phyloP scores from a whole-genome alignment of 2,113 vertebrate genomes.

The Bujurquina vittata region DNA sequence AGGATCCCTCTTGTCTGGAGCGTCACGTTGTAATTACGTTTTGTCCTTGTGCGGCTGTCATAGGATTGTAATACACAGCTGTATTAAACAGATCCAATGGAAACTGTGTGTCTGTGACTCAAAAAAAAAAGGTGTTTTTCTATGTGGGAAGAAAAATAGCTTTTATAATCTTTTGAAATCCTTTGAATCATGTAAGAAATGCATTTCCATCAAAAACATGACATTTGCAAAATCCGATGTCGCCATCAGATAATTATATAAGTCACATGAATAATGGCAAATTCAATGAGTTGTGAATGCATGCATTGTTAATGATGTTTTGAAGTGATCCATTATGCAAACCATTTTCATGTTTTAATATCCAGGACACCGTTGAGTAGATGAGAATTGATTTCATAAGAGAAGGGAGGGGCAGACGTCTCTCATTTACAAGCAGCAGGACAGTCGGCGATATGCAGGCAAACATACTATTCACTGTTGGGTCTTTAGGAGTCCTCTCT shows the following conservation, averaged over 20 bases:
- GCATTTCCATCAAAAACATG: background rate
- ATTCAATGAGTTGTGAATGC: conserved; percentile 30
- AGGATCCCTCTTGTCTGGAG: background rate
- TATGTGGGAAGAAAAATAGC: background rate
- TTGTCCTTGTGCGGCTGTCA: background rate
- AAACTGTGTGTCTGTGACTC: background rate
- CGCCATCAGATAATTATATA: conserved; percentile 2
- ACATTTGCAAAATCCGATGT: background rate
- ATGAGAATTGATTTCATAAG: conserved; percentile 4
- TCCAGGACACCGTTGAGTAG: conserved; percentile 23
- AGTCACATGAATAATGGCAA: conserved; percentile 35
- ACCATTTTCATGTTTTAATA: conserved; percentile 39
- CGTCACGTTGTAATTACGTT: background rate
- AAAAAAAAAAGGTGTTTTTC: background rate
- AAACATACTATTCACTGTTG: background rate
- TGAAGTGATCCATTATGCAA: conserved; percentile 29
- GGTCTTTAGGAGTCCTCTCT: background rate
- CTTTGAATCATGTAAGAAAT: background rate
- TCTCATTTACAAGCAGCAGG: conserved; percentile 21
- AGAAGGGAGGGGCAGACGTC: background rate
- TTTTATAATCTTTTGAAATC: background rate
- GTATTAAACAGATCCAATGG: background rate
- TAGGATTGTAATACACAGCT: too few relatives aligned
- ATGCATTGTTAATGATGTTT: conserved; percentile 45
- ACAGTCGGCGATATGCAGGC: background rate